phyloP scores from a whole-genome alignment of 2,888 invertebrate genomes.

The Gastrophysa polygoni region DNA sequence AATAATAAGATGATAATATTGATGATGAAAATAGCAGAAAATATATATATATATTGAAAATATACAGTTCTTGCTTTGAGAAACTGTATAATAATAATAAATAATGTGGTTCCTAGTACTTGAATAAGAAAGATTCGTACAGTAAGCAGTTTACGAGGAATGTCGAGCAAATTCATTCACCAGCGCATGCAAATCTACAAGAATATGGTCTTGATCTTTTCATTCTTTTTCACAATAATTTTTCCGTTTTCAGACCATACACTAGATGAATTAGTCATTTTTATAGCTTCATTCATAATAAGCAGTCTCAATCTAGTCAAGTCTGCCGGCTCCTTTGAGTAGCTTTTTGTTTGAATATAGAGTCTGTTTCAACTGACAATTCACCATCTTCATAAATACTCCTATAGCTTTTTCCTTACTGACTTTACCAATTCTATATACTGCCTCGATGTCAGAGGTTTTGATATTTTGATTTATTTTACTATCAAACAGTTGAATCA shows the following conservation, averaged over 20 bases:
- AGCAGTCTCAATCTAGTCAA: neutral
- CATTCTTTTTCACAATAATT: neutral
- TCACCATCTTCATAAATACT: neutral
- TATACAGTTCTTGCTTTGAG: no score
- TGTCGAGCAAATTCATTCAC: neutral
- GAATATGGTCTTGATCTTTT: neutral
- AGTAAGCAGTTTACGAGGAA: neutral
- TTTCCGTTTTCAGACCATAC: no score
- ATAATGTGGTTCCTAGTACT: neutral
- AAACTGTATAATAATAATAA: neutral
- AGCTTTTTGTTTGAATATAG: neutral
- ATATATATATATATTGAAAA: no score
- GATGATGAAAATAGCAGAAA: no score
- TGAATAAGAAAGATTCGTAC: neutral
- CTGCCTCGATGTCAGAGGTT: neutral
- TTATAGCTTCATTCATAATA: neutral
- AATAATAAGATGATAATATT: neutral
- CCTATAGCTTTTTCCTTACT: neutral
- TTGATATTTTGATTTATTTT: slow-evolving; percentile 1
- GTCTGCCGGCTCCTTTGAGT: neutral
- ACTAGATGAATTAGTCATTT: neutral
- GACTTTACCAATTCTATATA: neutral
- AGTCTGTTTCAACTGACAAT: neutral
- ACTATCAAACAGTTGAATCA: neutral
- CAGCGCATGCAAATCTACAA: neutral